Percentiles rank a stretch among this genome's conserved stretches.
These are phyloP conservation scores for Chlorocebus sabaeus DNA, from an alignment of 2,113 vertebrate species.

Conservation along the genomic window DNA sequence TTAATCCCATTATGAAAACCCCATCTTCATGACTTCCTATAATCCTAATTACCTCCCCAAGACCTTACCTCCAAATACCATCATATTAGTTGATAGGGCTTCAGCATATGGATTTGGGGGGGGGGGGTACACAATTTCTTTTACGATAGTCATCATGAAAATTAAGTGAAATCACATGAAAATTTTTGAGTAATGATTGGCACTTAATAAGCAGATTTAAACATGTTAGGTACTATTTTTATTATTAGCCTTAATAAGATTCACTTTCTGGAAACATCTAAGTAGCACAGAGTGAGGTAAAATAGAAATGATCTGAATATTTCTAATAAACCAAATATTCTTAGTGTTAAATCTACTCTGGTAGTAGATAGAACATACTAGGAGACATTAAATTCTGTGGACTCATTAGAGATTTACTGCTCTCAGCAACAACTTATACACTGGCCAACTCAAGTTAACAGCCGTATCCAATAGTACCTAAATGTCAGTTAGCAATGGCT, in stretches of 20 bases:
- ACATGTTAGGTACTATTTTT: not conserved
- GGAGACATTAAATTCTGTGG: not conserved
- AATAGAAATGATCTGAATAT: not conserved
- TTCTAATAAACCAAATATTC: not conserved
- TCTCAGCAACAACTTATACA: not conserved
- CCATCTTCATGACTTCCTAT: not conserved
- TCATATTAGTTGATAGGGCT: not conserved
- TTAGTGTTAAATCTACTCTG: not conserved
- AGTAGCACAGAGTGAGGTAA: not conserved
- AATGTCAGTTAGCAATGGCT: not conserved
- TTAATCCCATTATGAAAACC: not conserved
- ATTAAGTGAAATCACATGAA: not conserved
- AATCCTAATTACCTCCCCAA: not conserved
- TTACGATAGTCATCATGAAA: not conserved
- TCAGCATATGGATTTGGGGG: not conserved
- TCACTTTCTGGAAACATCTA: not conserved
- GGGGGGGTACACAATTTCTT: not conserved
- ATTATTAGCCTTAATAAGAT: not conserved
- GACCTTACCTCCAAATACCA: not conserved
- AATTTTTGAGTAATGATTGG: too few species aligned
- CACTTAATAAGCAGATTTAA: not conserved
- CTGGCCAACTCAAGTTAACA: not conserved
- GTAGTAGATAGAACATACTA: not conserved
- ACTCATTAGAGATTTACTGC: not conserved
- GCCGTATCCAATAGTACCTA: not conserved